phyloP scores from a whole-genome alignment of 2,797 vertebrate species.

The Pipistrellus nathusii region DNA sequence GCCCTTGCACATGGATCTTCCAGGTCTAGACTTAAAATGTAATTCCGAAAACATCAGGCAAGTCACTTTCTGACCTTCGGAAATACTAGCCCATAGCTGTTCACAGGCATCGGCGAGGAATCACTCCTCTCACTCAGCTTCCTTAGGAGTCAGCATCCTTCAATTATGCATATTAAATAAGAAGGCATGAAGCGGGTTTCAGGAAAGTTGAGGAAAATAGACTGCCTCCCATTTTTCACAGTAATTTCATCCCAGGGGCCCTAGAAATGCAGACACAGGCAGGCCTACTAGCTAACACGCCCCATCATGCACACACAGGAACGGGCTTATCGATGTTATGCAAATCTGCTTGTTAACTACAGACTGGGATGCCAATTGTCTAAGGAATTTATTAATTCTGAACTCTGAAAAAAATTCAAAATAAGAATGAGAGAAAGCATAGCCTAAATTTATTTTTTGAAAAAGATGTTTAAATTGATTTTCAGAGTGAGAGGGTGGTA shows the following conservation, averaged over 20 bases:
- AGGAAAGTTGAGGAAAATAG: constrained; percentile 65
- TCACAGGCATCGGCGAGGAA: constrained; percentile 27
- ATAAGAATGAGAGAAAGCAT: neutral
- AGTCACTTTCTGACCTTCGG: constrained; percentile 50
- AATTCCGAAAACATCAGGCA: constrained; percentile 55
- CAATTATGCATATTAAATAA: constrained; percentile 69
- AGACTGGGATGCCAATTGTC: neutral
- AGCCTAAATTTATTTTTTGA: neutral
- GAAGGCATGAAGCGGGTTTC: constrained; percentile 55
- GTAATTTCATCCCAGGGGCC: constrained; percentile 72
- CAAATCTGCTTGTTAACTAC: constrained; percentile 41
- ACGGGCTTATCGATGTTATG: constrained; percentile 39
- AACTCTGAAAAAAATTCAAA: neutral
- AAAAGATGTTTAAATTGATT: neutral
- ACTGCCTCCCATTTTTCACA: constrained; percentile 54
- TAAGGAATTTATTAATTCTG: constrained; percentile 58
- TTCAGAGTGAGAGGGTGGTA: neutral
- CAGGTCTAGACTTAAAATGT: constrained; percentile 41
- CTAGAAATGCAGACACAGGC: constrained; percentile 42
- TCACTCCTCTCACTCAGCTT: constrained; percentile 18
- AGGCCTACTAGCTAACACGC: neutral
- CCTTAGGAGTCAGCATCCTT: constrained; percentile 72
- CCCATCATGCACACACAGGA: neutral
- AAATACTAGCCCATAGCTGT: neutral
- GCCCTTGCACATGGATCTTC: constrained; percentile 23